Evolutionary conservation across 2,797 vertebrate genomes (phyloP).

Genomic region (Cryptoblepharus egeriae): DNA sequence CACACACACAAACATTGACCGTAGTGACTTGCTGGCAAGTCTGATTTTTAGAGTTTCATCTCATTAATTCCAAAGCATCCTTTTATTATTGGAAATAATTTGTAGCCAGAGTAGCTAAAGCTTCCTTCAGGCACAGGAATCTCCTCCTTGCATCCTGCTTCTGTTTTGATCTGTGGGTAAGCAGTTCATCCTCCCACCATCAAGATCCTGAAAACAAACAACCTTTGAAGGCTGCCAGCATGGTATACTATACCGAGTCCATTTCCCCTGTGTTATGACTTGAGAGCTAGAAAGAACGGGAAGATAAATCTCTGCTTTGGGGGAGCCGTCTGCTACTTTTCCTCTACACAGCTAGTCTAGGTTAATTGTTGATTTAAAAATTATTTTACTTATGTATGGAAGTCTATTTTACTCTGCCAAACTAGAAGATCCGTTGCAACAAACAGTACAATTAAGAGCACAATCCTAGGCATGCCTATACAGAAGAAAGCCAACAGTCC

Average conservation of each 20-base stretch:
- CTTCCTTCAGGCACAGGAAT: neutral
- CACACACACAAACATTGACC: too few species aligned
- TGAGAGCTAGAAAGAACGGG: conserved; percentile 1
- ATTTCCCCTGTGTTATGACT: conserved; percentile 18
- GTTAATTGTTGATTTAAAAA: conserved; percentile 31
- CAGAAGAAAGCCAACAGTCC: too few species aligned
- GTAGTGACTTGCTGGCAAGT: neutral
- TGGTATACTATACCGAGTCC: neutral
- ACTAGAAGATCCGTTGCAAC: conserved; percentile 7
- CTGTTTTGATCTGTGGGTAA: conserved; percentile 27
- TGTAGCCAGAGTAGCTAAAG: neutral
- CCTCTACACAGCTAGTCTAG: conserved; percentile 5
- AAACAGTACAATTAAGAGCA: conserved; percentile 1
- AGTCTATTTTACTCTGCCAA: conserved; percentile 23
- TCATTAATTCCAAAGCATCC: neutral
- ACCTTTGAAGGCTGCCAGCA: conserved; percentile 20
- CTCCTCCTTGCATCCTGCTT: neutral
- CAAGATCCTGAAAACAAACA: neutral
- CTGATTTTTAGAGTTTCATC: neutral
- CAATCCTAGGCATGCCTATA: too few species aligned
- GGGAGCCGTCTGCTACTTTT: conserved; percentile 20
- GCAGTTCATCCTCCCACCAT: neutral
- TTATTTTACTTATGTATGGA: conserved; percentile 31
- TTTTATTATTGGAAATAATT: neutral
- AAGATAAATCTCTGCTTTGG: neutral